Base-by-base conservation (phyloP, 1,140 invertebrate genomes). In the Monomorium pharaonis region DNA sequence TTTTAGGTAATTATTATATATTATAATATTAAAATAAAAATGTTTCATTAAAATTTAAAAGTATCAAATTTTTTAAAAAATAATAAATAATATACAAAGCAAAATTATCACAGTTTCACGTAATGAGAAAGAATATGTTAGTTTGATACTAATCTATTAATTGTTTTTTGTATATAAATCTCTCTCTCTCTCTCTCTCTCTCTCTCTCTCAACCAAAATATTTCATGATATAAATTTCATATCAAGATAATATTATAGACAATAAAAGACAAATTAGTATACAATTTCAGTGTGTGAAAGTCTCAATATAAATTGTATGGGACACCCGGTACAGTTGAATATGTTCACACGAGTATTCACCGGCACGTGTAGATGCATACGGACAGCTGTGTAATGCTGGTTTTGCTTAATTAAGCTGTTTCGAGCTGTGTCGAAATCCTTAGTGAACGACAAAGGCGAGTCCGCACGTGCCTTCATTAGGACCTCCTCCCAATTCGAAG, bases 341-440 rank as follows among this genome's bases (percentile, higher is more conserved):
- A 74, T 63, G 42, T 4, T 69, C 47, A 75, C 60, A 67, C 74
- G 83, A 74, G 67, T 88, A 81, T 87, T 87, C 85, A 80, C 54
- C 60, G 83, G 87, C 74, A 88, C 84, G 78, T 86, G 84, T 90
- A 85, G 69, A 69, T 75, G 65, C 75, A 88, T 62, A 67, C 54
- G 47, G 74, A 69, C 88, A 91, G 72, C 72, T 77, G 83, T 86
- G 72, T 80, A 89, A 84, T 83, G 74, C 88, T 86, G 88, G 89
- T 92, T 92, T 92, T 88, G 92, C 93, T 93, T 93, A 93, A 93
- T 93, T 93, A 92, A 93, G 92, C 92, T 92, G 89, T 88, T 92
- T 91, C 92, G 90, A 90, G 88, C 76, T 91, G 87, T 74, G 83
- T 81, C 84, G 69, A 88, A 89, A 89, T 84, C 84, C 63, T 83